These are phyloP conservation scores for Egretta garzetta DNA, from an alignment of 2,113 vertebrate species.

Conservation along the genomic window DNA sequence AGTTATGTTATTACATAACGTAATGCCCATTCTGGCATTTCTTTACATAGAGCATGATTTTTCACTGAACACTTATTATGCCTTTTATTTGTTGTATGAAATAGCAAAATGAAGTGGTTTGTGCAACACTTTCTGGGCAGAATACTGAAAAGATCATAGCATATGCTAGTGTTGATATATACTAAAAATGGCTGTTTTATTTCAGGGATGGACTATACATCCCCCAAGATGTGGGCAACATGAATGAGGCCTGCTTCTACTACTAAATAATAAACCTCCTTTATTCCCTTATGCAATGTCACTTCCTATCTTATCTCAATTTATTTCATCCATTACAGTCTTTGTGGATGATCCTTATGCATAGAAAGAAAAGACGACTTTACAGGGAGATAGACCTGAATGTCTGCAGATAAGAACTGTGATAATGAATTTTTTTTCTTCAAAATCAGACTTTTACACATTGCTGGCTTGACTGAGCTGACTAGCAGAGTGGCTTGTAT, in stretches of 20 bases:
- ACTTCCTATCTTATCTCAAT: neutral
- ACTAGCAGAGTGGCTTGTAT: neutral
- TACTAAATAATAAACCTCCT: neutral
- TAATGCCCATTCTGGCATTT: too few relatives aligned
- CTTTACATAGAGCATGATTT: neutral
- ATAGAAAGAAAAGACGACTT: neutral
- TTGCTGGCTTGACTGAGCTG: neutral
- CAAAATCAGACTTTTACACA: neutral
- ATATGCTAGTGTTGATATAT: neutral
- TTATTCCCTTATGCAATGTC: neutral
- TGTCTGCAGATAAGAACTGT: neutral
- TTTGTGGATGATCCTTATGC: neutral
- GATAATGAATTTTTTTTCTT: neutral
- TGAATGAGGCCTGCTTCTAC: neutral
- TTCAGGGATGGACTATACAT: neutral
- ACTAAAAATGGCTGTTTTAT: neutral
- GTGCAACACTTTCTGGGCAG: rapidly evolving
- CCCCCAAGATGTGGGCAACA: neutral
- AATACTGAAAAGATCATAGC: neutral
- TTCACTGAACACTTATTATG: neutral
- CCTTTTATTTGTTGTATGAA: neutral
- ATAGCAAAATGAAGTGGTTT: neutral
- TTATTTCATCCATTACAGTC: neutral
- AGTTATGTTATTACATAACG: neutral
- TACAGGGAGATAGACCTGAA: neutral